Conservation (phyloP, 2,113 vertebrate genomes). For the Myrmophylax atrothorax region DNA sequence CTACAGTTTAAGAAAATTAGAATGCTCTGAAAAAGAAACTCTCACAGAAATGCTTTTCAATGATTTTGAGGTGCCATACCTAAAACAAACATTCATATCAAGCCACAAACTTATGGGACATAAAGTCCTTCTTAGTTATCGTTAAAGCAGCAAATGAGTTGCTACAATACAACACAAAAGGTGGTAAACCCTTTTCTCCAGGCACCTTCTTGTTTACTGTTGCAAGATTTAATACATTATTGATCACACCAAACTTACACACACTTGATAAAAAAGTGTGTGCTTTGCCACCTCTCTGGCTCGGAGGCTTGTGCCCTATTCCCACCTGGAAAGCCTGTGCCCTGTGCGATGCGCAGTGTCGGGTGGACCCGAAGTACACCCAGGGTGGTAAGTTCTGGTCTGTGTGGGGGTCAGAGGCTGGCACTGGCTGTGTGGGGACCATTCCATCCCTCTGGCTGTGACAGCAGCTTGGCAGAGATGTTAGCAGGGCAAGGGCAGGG, state of each 20-base stretch:
- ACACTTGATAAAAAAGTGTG: neutral
- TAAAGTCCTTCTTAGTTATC: conserved; percentile 15
- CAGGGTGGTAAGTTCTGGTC: neutral
- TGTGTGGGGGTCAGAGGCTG: fast-evolving
- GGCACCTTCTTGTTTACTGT: neutral
- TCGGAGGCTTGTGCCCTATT: neutral
- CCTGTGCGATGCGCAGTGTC: fast-evolving
- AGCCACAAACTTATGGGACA: neutral
- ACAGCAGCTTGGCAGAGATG: neutral
- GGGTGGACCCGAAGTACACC: fast-evolving
- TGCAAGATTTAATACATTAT: neutral
- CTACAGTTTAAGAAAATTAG: neutral
- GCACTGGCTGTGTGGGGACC: too few species aligned
- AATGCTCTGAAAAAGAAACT: neutral
- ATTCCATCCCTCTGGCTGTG: neutral
- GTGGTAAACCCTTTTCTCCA: neutral
- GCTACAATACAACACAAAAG: neutral
- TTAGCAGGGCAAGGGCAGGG: neutral
- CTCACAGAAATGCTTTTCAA: neutral
- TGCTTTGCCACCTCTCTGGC: neutral
- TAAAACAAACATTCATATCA: neutral
- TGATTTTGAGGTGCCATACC: neutral
- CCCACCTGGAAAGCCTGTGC: neutral
- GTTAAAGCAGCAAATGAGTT: neutral
- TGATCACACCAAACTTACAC: neutral